Conservation (phyloP, 1,140 invertebrate genomes). For the Drosophila lowei region DNA sequence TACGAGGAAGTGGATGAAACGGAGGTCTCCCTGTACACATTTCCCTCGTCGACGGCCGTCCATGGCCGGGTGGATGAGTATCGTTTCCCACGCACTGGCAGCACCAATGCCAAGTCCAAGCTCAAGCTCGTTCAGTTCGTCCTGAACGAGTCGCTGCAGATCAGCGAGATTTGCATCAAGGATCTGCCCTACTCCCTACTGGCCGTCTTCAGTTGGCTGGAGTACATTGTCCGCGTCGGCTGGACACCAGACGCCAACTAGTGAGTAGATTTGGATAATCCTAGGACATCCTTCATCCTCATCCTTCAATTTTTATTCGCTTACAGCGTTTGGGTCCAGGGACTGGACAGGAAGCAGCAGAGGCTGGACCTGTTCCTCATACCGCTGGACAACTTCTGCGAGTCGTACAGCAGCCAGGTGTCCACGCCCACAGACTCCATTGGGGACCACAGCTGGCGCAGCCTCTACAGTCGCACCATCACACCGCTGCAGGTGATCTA, state of each 20-base stretch:
- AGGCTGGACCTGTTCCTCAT: conserved; percentile 90
- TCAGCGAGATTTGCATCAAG: conserved; percentile 87
- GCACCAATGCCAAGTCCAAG: conserved; percentile 93
- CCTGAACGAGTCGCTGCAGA: conserved; percentile 87
- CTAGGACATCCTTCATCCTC: too few species aligned
- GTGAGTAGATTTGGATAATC: conserved; percentile 85
- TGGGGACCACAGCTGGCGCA: conserved; percentile 81
- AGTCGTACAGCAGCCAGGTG: conserved; percentile 85
- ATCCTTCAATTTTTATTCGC: background rate
- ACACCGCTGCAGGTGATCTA: conserved; percentile 85
- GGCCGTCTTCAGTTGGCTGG: conserved; percentile 94
- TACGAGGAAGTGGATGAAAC: conserved; percentile 98
- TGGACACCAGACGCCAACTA: conserved; percentile 95
- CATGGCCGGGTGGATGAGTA: conserved; percentile 93
- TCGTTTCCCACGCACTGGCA: conserved; percentile 95
- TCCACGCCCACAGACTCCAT: conserved; percentile 84
- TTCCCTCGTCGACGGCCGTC: conserved; percentile 90
- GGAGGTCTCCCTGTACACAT: conserved; percentile 95
- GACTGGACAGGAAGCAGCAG: conserved; percentile 93
- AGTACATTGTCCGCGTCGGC: conserved; percentile 96
- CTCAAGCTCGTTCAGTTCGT: conserved; percentile 95
- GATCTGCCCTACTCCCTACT: conserved; percentile 90
- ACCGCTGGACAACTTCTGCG: conserved; percentile 89
- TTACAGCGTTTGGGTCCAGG: conserved; percentile 93
- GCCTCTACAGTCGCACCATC: conserved; percentile 69